These are phyloP conservation scores for Muscidifurax raptorellus DNA, from an alignment of 1,140 invertebrate genomes.

Conservation along the genomic window DNA sequence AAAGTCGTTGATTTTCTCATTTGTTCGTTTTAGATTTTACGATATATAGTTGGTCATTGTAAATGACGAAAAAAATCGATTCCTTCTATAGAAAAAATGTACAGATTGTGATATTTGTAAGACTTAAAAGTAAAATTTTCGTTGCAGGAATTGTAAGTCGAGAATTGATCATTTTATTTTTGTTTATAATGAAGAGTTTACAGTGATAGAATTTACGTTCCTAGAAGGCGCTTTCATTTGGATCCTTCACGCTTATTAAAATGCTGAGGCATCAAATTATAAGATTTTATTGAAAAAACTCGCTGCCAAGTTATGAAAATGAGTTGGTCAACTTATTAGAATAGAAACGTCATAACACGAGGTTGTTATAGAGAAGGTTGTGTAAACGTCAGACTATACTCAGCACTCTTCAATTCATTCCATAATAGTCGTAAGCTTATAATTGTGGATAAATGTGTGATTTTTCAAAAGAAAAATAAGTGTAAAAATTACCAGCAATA, in stretches of 20 bases:
- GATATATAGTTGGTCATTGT: background rate
- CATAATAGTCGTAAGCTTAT: background rate
- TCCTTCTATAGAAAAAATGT: background rate
- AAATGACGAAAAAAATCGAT: background rate
- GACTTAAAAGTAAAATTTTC: background rate
- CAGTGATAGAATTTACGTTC: constrained; percentile 47
- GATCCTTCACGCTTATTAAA: background rate
- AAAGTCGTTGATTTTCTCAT: background rate
- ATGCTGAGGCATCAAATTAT: background rate
- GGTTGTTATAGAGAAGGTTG: background rate
- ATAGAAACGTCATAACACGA: background rate
- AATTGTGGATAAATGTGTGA: background rate
- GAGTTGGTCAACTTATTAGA: background rate
- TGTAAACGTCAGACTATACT: background rate
- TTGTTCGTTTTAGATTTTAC: background rate
- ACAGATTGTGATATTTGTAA: constrained; percentile 37
- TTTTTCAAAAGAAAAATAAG: background rate
- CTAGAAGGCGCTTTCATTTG: background rate
- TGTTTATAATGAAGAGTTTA: background rate
- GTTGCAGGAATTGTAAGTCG: background rate
- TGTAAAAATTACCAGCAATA: background rate
- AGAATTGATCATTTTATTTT: background rate
- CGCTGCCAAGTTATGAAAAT: background rate
- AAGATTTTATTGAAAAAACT: background rate
- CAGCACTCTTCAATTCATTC: background rate